Evolutionary conservation across 2,888 invertebrate species (phyloP), one percentile per base, ranked within the genome.

Genomic region (Platycheirus rosarum): DNA sequence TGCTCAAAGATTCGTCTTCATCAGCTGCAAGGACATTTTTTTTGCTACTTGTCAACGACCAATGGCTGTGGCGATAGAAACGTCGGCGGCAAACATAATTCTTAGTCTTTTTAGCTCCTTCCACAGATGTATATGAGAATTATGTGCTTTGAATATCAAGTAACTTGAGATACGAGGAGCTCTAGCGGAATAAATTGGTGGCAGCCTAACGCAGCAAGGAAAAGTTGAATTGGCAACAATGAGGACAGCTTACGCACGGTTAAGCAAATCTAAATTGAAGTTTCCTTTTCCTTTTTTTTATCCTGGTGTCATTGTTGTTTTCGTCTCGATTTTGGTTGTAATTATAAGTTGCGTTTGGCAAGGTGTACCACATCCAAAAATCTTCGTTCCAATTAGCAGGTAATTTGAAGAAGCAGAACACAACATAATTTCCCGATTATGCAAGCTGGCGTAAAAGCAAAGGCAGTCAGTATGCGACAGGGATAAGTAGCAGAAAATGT

Each of bases 161-260:
- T 44, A 71, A 71, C 32, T 76, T 46, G 49, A 60, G 46, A 51
- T 29, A 37, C 11, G 62, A 62, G 55, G 55, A 68, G 77, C 77
- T 55, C 73, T 82, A 49, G 63, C 63, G 77, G 71, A 77, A 77
- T 73, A 73, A 82, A 77, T 68, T 82, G 73, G 77, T 77, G 68
- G 49, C 44, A 46, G 62, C 37, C 29, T 37, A 68, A 62, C 68
- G 46, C 73, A 73, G 68, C 66, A 66, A 46, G 60, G 71, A 65
- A 66, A 65, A 65, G 37, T 42, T 55, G 55, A 53, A 55, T 48
- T 53, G 44, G 68, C 42, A 57, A 71, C 66, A 76, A 77, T 73
- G 73, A 73, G 73, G 69, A 82, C 82, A 77, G 71, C 62, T 73
- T 77, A 82, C 76, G 82, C 77, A 77, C 82, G 82, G 82, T 77